phyloP scores from a whole-genome alignment of 2,888 invertebrate species.

The Calliopum simillimum region DNA sequence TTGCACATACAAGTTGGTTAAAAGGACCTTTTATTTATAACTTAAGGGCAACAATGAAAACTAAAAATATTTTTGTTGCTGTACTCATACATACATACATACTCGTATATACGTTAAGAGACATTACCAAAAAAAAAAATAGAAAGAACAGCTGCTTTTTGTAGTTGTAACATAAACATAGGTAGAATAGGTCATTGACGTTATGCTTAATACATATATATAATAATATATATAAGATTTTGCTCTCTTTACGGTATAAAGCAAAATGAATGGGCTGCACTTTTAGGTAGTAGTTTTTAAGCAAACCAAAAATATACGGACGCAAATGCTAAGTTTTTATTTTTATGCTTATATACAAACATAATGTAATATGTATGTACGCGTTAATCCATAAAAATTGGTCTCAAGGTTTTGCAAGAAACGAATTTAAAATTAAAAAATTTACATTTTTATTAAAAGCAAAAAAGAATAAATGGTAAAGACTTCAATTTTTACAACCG shows the following conservation, averaged over 20 bases:
- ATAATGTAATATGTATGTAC: conserved; percentile 4
- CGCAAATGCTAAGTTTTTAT: conserved; percentile 21
- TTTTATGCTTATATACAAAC: conserved; percentile 31
- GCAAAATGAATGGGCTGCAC: conserved; percentile 40
- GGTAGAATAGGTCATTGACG: neutral
- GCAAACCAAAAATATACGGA: neutral
- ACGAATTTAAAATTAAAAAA: conserved; percentile 57
- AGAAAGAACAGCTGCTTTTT: neutral
- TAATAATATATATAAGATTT: conserved; percentile 2
- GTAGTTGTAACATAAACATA: neutral
- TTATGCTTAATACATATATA: neutral
- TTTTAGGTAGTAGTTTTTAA: conserved; percentile 22
- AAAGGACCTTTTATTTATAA: conserved; percentile 21
- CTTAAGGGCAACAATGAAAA: neutral
- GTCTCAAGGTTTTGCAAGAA: conserved; percentile 65
- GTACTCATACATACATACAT: neutral
- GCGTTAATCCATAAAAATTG: conserved; percentile 40
- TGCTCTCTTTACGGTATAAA: neutral
- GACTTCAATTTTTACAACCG: conserved; percentile 33
- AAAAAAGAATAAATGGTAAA: conserved; percentile 19
- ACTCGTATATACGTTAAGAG: neutral
- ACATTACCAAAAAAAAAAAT: neutral
- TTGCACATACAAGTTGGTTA: conserved; percentile 13
- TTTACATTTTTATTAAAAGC: neutral
- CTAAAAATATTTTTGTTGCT: neutral